A percentile compares a stretch with the other conserved stretches of the same genome.
Evolutionary conservation across 2,888 invertebrate species (phyloP).

Genomic region (Athripsodes cinereus): DNA sequence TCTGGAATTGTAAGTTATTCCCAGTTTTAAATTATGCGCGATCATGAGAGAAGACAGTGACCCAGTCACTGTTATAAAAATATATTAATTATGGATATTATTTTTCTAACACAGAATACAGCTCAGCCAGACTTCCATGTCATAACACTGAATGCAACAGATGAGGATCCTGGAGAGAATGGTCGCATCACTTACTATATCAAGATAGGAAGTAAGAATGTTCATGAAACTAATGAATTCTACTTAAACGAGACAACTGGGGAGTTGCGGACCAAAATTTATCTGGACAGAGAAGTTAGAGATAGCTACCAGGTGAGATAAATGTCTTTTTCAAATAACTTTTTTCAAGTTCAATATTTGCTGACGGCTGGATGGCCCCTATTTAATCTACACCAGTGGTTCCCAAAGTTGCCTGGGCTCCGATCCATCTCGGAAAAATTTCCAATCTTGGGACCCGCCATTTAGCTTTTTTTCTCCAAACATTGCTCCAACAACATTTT

Average conservation of each 20-base stretch:
- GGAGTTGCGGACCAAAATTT: conserved; percentile 71
- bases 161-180: conserved; percentile 77
- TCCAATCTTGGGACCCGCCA: too few relatives aligned
- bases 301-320: conserved; percentile 43
- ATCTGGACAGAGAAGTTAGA: conserved; percentile 67
- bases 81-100: too few relatives aligned
- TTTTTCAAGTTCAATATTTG: too few relatives aligned
- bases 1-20: too few relatives aligned
- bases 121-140: conserved; percentile 70
- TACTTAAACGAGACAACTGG: conserved; percentile 71
- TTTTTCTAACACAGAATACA: conserved; percentile 67
- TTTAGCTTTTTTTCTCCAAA: too few relatives aligned
- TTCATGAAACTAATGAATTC: conserved; percentile 78
- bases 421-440: too few relatives aligned
- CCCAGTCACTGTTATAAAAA: background rate
- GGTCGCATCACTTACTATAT: conserved; percentile 79
- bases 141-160: conserved; percentile 75
- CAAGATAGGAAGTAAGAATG: conserved; percentile 68
- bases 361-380: too few relatives aligned
- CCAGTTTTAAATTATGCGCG: too few relatives aligned
- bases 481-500: too few relatives aligned
- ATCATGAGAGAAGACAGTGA: too few relatives aligned
- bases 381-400: too few relatives aligned
- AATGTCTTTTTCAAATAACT: too few relatives aligned
- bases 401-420: background rate